phyloP scores from a whole-genome alignment of 2,113 vertebrate genomes.

The Cyrtonyx montezumae region DNA sequence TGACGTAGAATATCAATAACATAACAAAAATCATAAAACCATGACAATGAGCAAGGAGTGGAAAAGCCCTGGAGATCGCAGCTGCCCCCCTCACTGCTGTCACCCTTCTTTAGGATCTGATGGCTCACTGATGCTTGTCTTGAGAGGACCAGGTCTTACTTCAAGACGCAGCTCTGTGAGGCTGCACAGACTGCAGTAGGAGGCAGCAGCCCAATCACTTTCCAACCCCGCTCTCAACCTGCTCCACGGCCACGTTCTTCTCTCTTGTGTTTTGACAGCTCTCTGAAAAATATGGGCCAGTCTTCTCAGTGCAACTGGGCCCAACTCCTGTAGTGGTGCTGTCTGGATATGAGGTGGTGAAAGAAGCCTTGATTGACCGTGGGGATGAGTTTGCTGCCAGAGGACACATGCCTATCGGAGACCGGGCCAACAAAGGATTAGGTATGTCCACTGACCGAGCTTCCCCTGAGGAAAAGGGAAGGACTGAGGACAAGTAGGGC shows the following conservation, averaged over 20 bases:
- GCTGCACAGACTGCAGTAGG: not conserved
- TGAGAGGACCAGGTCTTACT: not conserved
- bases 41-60: not conserved
- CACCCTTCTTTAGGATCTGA: not conserved
- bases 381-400: constrained; percentile 71
- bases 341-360: constrained; percentile 60
- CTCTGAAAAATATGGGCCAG: constrained; percentile 61
- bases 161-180: not conserved
- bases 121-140: not conserved
- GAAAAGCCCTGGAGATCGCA: not conserved
- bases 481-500: rapidly evolving
- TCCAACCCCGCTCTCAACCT: not conserved
- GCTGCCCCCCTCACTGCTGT: not conserved
- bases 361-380: constrained; percentile 72
- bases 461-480: not conserved
- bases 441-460: constrained; percentile 47
- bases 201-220: not conserved
- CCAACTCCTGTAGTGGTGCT: constrained; percentile 66
- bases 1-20: no score
- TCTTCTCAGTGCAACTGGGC: constrained; percentile 76
- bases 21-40: no score
- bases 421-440: constrained; percentile 37
- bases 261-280: constrained; percentile 51
- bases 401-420: constrained; percentile 44
- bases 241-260: not conserved